phyloP scores from a whole-genome alignment of 37 sponge, comb jelly and placozoan genomes.

The Mnemiopsis leidyi region DNA sequence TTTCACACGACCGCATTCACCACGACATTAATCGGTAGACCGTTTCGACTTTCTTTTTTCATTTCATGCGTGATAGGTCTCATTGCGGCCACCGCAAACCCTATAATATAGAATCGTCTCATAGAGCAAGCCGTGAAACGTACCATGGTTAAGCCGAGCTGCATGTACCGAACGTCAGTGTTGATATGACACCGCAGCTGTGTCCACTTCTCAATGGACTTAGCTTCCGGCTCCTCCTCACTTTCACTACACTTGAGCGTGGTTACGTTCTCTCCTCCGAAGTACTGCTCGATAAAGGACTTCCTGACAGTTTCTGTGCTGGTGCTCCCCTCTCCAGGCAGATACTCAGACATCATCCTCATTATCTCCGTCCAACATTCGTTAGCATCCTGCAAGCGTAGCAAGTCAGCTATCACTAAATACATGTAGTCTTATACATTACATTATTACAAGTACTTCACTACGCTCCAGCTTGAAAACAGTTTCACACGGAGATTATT shows the following conservation, averaged over 20 bases:
- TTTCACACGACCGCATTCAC: too few relatives aligned
- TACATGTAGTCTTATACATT: too few relatives aligned
- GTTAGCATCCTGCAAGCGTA: constrained; percentile 86
- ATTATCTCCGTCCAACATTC: constrained; percentile 90
- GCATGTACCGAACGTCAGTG: constrained; percentile 84
- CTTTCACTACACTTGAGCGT: constrained; percentile 79
- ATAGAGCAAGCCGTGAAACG: too few relatives aligned
- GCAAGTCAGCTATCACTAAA: not conserved
- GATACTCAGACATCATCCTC: constrained; percentile 58
- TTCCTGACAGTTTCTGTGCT: constrained; percentile 9
- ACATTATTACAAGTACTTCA: too few relatives aligned
- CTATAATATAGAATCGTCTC: too few relatives aligned
- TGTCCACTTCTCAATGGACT: constrained; percentile 72
- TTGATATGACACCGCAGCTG: constrained; percentile 89
- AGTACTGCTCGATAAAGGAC: constrained; percentile 77
- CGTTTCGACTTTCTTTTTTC: too few relatives aligned
- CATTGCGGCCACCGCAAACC: too few relatives aligned
- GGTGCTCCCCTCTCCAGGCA: constrained; percentile 67
- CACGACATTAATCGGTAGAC: too few relatives aligned
- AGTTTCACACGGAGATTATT: too few relatives aligned
- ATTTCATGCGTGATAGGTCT: too few relatives aligned
- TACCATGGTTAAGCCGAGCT: constrained; percentile 78
- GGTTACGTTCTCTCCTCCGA: constrained; percentile 66
- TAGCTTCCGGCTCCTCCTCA: constrained; percentile 73
- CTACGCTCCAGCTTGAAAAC: too few relatives aligned